Percentiles rank a stretch among this genome's conserved stretches.
Evolutionary conservation across 2,113 vertebrate species (phyloP).

Genomic region (Conger conger): DNA sequence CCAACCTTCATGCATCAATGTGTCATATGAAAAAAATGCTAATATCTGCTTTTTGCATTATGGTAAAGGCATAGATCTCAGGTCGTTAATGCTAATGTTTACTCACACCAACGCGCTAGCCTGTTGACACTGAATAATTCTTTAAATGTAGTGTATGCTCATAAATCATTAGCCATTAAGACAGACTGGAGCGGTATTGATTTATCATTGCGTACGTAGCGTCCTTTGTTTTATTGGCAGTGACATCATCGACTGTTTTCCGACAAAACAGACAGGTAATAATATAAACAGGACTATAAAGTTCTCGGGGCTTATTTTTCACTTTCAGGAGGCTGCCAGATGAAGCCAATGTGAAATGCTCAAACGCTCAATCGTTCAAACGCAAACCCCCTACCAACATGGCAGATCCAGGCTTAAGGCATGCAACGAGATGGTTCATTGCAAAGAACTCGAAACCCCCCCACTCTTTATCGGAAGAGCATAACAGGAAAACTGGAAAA

Average conservation of each 20-base stretch:
- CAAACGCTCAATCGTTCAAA: constrained; percentile 8
- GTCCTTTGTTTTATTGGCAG: constrained; percentile 68
- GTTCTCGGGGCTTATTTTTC: constrained; percentile 26
- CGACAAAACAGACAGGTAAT: constrained; percentile 53
- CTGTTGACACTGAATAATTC: constrained; percentile 58
- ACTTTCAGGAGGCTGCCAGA: background rate
- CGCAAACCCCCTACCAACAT: no score
- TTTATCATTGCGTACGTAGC: constrained; percentile 61
- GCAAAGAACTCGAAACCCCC: no score
- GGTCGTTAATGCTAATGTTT: constrained; percentile 46
- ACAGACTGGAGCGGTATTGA: constrained; percentile 64
- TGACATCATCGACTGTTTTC: constrained; percentile 76
- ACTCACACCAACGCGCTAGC: constrained; percentile 50
- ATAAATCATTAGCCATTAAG: constrained; percentile 74
- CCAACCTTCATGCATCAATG: background rate
- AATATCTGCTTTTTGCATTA: constrained; percentile 7
- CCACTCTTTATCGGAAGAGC: no score
- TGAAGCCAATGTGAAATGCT: background rate
- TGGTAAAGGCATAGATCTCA: background rate
- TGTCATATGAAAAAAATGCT: constrained; percentile 36
- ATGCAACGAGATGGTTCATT: no score
- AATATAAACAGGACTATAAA: constrained; percentile 36
- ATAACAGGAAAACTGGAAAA: no score
- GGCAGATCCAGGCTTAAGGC: no score
- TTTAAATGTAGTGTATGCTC: constrained; percentile 35